Percentiles rank a stretch among this genome's conserved stretches.
Evolutionary conservation across 2,888 invertebrate species (phyloP).

Genomic region (Drosophila setosimentum): DNA sequence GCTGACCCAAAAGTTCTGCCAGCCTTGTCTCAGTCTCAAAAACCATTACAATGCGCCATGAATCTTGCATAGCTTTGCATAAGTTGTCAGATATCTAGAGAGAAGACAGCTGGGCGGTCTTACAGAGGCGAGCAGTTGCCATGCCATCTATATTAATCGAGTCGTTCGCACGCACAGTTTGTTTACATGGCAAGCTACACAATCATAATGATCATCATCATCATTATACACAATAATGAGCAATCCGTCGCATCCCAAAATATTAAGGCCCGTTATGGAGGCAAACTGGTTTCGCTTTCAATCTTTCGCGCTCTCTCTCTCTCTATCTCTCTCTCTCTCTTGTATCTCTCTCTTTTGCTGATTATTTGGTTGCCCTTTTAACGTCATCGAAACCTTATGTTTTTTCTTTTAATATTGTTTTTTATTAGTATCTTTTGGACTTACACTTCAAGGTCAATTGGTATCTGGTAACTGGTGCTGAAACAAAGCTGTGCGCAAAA

Average conservation of each 20-base stretch:
- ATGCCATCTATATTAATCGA: slow-evolving; percentile 64
- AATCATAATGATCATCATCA: slow-evolving; percentile 19
- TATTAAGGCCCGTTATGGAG: slow-evolving; percentile 57
- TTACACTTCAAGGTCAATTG: slow-evolving; percentile 70
- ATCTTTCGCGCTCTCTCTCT: slow-evolving; percentile 6
- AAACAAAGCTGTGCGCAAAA: slow-evolving; percentile 43
- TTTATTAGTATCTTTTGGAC: slow-evolving; percentile 31
- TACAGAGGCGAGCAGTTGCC: slow-evolving; percentile 29
- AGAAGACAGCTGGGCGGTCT: slow-evolving; percentile 54
- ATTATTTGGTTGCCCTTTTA: slow-evolving; percentile 63
- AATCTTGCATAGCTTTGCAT: slow-evolving; percentile 71
- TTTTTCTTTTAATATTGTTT: neutral
- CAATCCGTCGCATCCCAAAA: slow-evolving; percentile 21
- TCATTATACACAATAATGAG: slow-evolving; percentile 15
- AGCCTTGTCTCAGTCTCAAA: slow-evolving; percentile 46
- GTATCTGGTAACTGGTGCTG: slow-evolving; percentile 44
- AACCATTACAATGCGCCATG: slow-evolving; percentile 52
- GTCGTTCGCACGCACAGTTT: slow-evolving; percentile 70
- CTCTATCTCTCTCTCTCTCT: too few relatives aligned
- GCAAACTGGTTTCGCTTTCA: slow-evolving; percentile 52
- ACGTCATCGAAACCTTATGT: slow-evolving; percentile 28
- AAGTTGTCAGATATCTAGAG: slow-evolving; percentile 48
- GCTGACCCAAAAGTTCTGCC: slow-evolving; percentile 60
- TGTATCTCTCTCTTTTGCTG: slow-evolving; percentile 13
- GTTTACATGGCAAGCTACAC: slow-evolving; percentile 64